Conservation (phyloP, 2,888 invertebrate species). For the Andricus curvator region DNA sequence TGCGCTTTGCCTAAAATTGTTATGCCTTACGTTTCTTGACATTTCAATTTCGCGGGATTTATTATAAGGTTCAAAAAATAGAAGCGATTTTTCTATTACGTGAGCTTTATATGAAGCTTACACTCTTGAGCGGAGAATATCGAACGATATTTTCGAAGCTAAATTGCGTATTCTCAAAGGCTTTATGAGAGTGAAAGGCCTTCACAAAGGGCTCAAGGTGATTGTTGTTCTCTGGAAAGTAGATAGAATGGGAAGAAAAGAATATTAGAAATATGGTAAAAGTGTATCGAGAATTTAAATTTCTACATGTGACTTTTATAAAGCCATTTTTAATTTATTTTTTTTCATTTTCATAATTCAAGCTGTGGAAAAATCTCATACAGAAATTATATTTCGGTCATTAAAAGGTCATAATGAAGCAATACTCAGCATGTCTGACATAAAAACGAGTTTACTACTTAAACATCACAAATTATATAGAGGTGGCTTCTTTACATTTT, state of each 20-base stretch:
- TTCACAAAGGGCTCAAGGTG: background rate
- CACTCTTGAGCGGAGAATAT: background rate
- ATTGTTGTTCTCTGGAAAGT: background rate
- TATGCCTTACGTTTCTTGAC: background rate
- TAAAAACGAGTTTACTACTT: no score
- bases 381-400: no score
- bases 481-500: no score
- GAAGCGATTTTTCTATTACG: background rate
- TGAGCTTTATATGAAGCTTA: slow-evolving; percentile 1
- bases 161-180: background rate
- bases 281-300: no score
- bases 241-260: background rate
- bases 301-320: background rate
- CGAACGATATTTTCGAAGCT: background rate
- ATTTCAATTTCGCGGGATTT: background rate
- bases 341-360: background rate
- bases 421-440: no score
- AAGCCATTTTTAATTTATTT: background rate
- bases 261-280: background rate
- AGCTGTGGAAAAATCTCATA: no score
- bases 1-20: no score
- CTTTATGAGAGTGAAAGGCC: background rate
- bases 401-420: no score
- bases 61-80: background rate
- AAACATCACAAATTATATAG: no score